Percentiles rank a stretch among this genome's conserved stretches.
Conservation (phyloP, 2,888 invertebrate species). For the Sinelater perroti region DNA sequence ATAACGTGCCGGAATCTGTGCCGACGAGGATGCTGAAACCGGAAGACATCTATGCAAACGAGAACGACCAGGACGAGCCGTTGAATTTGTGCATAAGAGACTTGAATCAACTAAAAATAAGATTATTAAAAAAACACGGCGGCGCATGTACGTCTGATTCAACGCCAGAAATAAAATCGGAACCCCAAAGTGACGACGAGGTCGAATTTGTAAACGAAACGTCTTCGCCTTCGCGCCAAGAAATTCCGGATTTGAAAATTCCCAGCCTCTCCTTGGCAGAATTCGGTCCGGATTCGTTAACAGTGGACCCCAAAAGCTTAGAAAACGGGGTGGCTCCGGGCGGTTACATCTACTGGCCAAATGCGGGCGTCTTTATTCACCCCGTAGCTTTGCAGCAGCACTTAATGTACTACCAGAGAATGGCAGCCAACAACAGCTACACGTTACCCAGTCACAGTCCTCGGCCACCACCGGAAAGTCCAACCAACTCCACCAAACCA, state of each 20-base stretch:
- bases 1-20: constrained; percentile 43
- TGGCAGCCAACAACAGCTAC: constrained; percentile 66
- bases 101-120: constrained; percentile 72
- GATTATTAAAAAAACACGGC: constrained; percentile 69
- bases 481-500: constrained; percentile 37
- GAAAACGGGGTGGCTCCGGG: constrained; percentile 57
- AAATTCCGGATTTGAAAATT: constrained; percentile 46
- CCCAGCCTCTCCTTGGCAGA: constrained; percentile 44
- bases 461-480: constrained; percentile 47
- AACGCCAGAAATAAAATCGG: constrained; percentile 67
- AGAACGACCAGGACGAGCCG: constrained; percentile 72
- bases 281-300: constrained; percentile 52
- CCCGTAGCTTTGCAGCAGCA: constrained; percentile 78
- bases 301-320: constrained; percentile 59
- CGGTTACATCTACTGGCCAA: constrained; percentile 76
- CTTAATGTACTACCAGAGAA: constrained; percentile 77
- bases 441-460: constrained; percentile 50
- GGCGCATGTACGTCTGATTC: constrained; percentile 68
- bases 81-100: constrained; percentile 86
- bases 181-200: constrained; percentile 66
- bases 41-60: constrained; percentile 56
- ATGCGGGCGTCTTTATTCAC: constrained; percentile 75
- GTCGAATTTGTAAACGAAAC: constrained; percentile 60
- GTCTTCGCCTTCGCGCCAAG: constrained; percentile 49
- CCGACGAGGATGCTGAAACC: constrained; percentile 54